Evolutionary conservation across 2,888 invertebrate genomes (phyloP).

Genomic region (Caenorhabditis sp.): DNA sequence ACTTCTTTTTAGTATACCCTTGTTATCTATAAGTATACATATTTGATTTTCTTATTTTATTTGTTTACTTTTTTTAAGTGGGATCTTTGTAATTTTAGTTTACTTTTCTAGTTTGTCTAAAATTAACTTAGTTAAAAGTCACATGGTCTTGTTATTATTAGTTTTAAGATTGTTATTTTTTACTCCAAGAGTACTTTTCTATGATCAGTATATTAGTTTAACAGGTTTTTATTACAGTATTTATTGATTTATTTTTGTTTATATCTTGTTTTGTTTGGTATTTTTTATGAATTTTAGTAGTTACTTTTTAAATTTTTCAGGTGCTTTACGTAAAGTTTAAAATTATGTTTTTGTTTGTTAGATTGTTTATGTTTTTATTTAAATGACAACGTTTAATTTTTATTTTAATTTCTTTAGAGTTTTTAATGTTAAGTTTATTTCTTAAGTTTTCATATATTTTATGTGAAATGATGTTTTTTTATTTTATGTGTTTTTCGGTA

Average conservation of each 20-base stretch:
- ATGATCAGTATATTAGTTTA: conserved; percentile 47
- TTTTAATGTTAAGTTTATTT: conserved; percentile 56
- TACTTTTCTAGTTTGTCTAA: conserved; percentile 59
- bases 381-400: conserved; percentile 60
- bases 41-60: conserved; percentile 61
- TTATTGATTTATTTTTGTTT: conserved; percentile 45
- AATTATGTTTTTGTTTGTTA: conserved; percentile 60
- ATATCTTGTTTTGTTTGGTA: conserved; percentile 56
- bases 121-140: conserved; percentile 46
- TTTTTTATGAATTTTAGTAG: conserved; percentile 73
- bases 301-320: conserved; percentile 59
- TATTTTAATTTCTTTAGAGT: conserved; percentile 61
- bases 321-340: conserved; percentile 57
- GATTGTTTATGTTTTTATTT: conserved; percentile 58
- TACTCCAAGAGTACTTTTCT: conserved; percentile 9
- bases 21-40: conserved; percentile 46
- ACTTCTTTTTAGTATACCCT: conserved; percentile 45
- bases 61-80: conserved; percentile 59
- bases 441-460: conserved; percentile 40
- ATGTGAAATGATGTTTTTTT: conserved; percentile 52
- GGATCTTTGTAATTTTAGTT: conserved; percentile 60
- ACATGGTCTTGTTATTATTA: conserved; percentile 29
- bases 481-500: conserved; percentile 61
- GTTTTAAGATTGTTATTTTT: conserved; percentile 37
- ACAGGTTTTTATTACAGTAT: conserved; percentile 72